phyloP scores from a whole-genome alignment of 2,888 invertebrate genomes.

The Synanthedon myopaeformis region DNA sequence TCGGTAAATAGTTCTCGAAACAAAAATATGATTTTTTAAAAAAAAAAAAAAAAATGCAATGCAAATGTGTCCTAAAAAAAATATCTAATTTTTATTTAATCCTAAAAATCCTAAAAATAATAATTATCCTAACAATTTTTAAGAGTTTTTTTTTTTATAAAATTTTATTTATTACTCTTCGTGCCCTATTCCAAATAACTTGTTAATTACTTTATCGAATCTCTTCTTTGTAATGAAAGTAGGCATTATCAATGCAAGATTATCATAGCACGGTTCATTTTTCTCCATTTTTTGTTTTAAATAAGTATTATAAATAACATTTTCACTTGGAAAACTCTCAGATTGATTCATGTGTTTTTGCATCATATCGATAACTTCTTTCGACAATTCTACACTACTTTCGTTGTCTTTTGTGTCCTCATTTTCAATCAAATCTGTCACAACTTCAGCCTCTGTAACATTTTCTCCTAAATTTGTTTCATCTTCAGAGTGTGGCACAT shows the following conservation, averaged over 20 bases:
- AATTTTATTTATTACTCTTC: too few species aligned
- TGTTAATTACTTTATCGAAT: constrained; percentile 24
- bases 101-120: too few species aligned
- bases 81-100: too few species aligned
- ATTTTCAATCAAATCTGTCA: not conserved
- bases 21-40: too few species aligned
- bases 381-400: constrained; percentile 25
- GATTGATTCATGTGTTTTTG: constrained; percentile 9
- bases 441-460: not conserved
- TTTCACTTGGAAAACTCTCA: not conserved
- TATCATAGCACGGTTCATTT: constrained; percentile 3
- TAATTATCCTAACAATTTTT: too few species aligned
- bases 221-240: constrained; percentile 36
- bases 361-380: constrained; percentile 11
- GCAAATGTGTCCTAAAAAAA: too few species aligned
- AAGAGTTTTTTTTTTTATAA: too few species aligned
- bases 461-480: not conserved
- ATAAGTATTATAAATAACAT: not conserved
- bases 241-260: constrained; percentile 27
- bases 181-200: too few species aligned
- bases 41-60: too few species aligned
- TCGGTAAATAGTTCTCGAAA: too few species aligned
- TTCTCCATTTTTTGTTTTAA: not conserved
- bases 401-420: constrained; percentile 19
- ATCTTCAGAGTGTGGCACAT: too few species aligned